phyloP scores from a whole-genome alignment of 2,113 vertebrate genomes.

The Podocnemis expansa region DNA sequence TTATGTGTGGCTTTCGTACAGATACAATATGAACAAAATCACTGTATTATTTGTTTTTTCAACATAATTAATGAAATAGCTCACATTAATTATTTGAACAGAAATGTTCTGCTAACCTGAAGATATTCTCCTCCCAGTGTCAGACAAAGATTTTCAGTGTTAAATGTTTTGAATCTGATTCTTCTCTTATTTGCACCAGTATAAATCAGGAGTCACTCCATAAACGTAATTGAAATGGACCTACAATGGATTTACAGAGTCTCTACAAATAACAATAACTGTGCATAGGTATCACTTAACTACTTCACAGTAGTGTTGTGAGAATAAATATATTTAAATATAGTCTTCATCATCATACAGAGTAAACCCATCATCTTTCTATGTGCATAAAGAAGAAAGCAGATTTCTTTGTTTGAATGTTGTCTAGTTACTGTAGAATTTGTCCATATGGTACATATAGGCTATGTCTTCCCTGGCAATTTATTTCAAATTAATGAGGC shows the following conservation, averaged over 20 bases:
- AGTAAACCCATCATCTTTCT: background rate
- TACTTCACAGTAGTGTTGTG: background rate
- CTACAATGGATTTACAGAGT: background rate
- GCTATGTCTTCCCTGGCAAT: too few relatives aligned
- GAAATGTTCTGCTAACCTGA: background rate
- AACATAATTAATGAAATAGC: background rate
- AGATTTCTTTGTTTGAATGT: background rate
- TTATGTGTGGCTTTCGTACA: background rate
- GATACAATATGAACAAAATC: background rate
- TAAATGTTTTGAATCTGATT: background rate
- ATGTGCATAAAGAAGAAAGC: background rate
- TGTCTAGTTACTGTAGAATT: background rate
- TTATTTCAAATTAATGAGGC: too few relatives aligned
- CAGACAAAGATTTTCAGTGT: background rate
- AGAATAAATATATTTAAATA: background rate
- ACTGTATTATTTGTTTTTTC: background rate
- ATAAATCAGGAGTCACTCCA: background rate
- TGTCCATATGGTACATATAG: background rate
- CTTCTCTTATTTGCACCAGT: background rate
- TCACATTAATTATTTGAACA: background rate
- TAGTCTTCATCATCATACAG: background rate
- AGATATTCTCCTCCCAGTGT: background rate
- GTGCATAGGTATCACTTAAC: background rate
- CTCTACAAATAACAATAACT: background rate
- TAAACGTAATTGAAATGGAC: background rate